Percentiles rank a stretch among this genome's conserved stretches.
Evolutionary conservation across 2,797 vertebrate genomes (phyloP).

Genomic region (Pseudomugil gertrudae): DNA sequence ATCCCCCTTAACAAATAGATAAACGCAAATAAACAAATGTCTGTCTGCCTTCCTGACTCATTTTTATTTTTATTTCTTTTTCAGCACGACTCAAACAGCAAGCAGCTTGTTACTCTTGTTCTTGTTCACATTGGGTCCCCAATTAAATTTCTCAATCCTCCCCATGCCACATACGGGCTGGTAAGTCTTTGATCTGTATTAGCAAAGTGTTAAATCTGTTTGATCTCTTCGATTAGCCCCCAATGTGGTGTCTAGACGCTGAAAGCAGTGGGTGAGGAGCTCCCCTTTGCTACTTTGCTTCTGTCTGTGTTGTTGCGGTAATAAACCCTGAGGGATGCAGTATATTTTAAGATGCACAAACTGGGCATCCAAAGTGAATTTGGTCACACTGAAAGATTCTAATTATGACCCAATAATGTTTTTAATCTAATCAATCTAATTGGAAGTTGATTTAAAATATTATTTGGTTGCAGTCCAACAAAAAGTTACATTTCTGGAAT

Average conservation of each 20-base stretch:
- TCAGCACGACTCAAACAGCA: conserved; percentile 1
- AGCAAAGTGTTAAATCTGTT: conserved; percentile 64
- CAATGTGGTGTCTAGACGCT: conserved; percentile 56
- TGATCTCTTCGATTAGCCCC: conserved; percentile 70
- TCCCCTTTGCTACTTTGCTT: conserved; percentile 34
- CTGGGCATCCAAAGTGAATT: conserved; percentile 1
- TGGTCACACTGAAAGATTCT: conserved; percentile 32
- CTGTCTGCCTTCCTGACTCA: neutral
- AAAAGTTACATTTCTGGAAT: neutral
- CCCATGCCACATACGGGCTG: conserved; percentile 23
- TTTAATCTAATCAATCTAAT: too few species aligned
- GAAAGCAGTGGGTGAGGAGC: conserved; percentile 43
- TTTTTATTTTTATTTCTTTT: conserved; percentile 11
- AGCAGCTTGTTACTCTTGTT: conserved; percentile 20
- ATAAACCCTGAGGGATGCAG: conserved; percentile 41
- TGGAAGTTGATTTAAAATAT: too few species aligned
- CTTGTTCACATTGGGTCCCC: conserved; percentile 20
- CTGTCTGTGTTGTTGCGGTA: conserved; percentile 26
- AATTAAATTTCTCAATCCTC: conserved; percentile 36
- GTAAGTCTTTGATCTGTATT: conserved; percentile 63
- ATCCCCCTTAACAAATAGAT: conserved; percentile 14
- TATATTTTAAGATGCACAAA: conserved; percentile 37
- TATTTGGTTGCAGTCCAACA: neutral
- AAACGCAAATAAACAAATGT: conserved; percentile 13
- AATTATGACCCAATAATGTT: conserved; percentile 29